These are phyloP conservation scores for Bubo bubo DNA, from an alignment of 2,113 vertebrate species.

Conservation along the genomic window DNA sequence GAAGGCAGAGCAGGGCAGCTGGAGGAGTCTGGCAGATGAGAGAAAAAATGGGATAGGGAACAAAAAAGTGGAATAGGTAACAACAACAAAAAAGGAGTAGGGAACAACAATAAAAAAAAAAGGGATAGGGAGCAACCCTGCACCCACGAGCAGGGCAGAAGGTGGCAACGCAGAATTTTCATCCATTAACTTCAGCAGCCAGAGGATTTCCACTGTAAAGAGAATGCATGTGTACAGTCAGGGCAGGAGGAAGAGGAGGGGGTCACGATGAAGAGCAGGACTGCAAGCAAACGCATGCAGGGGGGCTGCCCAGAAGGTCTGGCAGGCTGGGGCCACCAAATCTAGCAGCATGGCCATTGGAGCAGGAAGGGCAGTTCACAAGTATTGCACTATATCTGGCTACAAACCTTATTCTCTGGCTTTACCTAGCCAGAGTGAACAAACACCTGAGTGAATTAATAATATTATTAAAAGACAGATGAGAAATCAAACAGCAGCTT, in stretches of 20 bases:
- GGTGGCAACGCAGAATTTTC: background rate
- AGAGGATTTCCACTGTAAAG: background rate
- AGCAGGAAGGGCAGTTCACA: background rate
- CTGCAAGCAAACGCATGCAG: background rate
- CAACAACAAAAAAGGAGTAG: background rate
- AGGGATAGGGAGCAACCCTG: background rate
- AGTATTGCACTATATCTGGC: background rate
- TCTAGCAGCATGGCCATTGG: fast-evolving
- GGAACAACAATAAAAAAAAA: background rate
- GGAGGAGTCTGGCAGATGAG: background rate
- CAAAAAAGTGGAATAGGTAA: background rate
- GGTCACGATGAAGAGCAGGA: background rate
- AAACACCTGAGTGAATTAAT: fast-evolving
- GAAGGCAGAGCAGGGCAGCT: background rate
- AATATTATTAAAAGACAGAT: background rate
- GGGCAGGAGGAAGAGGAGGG: background rate
- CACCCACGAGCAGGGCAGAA: background rate
- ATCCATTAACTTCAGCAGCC: background rate
- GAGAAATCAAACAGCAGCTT: constrained; percentile 9
- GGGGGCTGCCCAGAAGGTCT: background rate
- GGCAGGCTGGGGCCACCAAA: background rate
- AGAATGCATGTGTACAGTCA: fast-evolving
- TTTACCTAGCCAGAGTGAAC: fast-evolving
- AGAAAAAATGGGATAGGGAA: background rate
- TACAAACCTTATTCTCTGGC: background rate